Conservation (phyloP, 1,140 invertebrate genomes). For the Plutomurus gul region DNA sequence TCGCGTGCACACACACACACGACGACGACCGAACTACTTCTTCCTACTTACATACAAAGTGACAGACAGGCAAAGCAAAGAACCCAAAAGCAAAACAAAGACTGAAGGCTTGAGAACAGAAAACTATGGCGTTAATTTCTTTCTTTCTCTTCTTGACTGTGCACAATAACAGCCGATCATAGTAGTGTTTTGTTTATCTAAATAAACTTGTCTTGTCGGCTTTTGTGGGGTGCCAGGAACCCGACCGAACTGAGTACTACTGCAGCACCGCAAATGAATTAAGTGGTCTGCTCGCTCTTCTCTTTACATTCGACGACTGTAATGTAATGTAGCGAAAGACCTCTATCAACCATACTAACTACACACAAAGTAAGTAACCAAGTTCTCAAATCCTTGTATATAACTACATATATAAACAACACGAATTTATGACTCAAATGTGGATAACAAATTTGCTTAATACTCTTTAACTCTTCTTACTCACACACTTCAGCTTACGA, state of each 20-base stretch:
- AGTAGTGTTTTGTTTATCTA: slow-evolving; percentile 23
- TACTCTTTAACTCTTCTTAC: background rate
- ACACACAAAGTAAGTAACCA: no score
- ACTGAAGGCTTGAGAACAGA: background rate
- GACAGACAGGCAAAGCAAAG: background rate
- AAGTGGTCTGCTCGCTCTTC: background rate
- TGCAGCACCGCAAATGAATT: slow-evolving; percentile 4
- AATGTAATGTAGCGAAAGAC: no score
- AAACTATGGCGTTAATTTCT: slow-evolving; percentile 14
- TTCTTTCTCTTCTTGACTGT: background rate
- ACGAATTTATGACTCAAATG: background rate
- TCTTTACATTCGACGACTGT: background rate
- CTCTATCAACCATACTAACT: background rate
- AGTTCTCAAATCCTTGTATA: no score
- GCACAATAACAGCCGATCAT: background rate
- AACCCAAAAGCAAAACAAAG: background rate
- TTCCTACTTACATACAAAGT: background rate
- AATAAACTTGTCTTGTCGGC: slow-evolving; percentile 23
- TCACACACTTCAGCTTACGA: background rate
- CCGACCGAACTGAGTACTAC: background rate
- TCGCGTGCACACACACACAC: no score
- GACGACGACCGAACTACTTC: no score
- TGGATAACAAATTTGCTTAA: background rate
- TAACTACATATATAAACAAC: no score
- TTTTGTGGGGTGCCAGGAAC: slow-evolving; percentile 16